phyloP scores from a whole-genome alignment of 37 sponge, comb jelly and placozoan genomes.

The Petrosia ficiformis region DNA sequence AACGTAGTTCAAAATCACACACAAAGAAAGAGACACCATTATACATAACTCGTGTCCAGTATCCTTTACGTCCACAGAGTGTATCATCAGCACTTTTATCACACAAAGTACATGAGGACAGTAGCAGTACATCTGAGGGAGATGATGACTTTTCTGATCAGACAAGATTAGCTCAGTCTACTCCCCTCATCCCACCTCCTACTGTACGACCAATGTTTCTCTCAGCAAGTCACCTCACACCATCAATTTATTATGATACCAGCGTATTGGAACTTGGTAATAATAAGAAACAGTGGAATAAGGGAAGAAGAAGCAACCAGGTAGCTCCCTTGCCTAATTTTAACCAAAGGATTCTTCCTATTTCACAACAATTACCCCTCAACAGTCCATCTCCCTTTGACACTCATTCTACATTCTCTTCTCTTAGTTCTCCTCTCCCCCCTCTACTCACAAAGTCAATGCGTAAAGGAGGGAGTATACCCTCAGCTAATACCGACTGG shows the following conservation, averaged over 20 bases:
- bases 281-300: no score
- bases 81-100: not conserved
- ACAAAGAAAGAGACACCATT: no score
- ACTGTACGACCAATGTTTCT: not conserved
- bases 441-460: conserved; percentile 39
- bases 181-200: not conserved
- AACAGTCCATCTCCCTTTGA: no score
- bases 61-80: not conserved
- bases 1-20: no score
- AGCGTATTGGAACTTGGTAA: no score
- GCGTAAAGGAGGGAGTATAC: conserved; percentile 43
- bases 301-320: no score
- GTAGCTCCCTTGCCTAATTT: no score
- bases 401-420: not conserved
- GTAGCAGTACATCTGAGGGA: not conserved
- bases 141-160: not conserved
- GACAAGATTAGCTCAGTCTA: not conserved
- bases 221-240: no score
- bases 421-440: not conserved
- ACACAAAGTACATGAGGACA: not conserved
- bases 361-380: no score
- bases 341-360: no score
- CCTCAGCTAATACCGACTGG: conserved; percentile 22
- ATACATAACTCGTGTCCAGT: not conserved
- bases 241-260: no score